Percentiles rank a stretch among this genome's conserved stretches.
Evolutionary conservation across 2,113 vertebrate species (phyloP).

Genomic region (Pteruthius melanotis): DNA sequence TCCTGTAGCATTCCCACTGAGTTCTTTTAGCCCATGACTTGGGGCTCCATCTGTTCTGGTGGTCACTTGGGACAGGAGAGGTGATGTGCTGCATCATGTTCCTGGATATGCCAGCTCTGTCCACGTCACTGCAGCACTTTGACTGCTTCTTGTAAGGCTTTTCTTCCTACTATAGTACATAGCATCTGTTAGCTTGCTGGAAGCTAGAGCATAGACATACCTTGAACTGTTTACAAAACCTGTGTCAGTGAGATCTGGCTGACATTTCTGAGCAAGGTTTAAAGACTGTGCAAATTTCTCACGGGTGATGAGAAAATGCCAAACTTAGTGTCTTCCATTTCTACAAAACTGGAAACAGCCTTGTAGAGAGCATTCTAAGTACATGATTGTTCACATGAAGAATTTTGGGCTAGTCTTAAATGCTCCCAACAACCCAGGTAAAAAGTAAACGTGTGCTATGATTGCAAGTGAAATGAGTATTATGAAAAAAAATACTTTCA

Average conservation of each 20-base stretch:
- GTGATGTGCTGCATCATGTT: rapidly evolving
- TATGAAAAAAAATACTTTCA: neutral
- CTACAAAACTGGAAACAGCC: neutral
- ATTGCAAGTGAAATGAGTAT: neutral
- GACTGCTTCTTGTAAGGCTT: neutral
- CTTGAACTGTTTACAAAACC: neutral
- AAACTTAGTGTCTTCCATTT: neutral
- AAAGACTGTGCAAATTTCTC: neutral
- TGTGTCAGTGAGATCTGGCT: neutral
- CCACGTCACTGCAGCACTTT: neutral
- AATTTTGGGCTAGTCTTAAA: neutral
- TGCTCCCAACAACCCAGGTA: neutral
- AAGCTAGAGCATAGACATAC: neutral
- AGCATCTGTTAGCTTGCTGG: neutral
- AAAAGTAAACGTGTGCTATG: neutral
- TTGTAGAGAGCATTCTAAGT: neutral
- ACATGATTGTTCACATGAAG: neutral
- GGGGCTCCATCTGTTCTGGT: neutral
- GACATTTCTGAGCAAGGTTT: neutral
- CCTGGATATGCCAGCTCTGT: neutral
- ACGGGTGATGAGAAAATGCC: neutral
- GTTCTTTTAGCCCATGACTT: neutral
- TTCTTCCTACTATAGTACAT: rapidly evolving
- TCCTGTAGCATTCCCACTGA: neutral
- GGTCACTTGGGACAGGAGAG: neutral